These are phyloP conservation scores for Phacellophora camtschatica DNA, from an alignment of 30 jellyfish, hydroid and myxozoan species.

Conservation along the genomic window DNA sequence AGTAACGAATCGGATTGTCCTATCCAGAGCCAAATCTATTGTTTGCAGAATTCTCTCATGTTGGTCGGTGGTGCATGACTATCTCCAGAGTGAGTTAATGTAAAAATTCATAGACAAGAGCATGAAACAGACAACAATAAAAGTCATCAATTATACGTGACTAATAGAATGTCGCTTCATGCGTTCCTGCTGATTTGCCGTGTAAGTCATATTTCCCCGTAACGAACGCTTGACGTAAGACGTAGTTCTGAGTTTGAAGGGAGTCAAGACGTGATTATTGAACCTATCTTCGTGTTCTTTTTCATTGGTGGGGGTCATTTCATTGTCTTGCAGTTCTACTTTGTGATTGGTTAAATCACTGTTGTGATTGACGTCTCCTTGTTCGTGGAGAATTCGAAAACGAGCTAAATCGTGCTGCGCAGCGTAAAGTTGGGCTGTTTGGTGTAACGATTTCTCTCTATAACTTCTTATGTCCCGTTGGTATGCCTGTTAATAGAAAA, in stretches of 20 bases:
- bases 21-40: too few species aligned
- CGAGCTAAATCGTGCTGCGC: conserved; percentile 61
- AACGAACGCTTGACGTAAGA: neutral
- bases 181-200: neutral
- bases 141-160: conserved; percentile 6
- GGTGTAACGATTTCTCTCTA: conserved; percentile 60
- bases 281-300: conserved; percentile 6
- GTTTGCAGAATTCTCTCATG: too few species aligned
- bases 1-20: too few species aligned
- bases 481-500: conserved; percentile 27
- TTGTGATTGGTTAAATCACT: conserved; percentile 1
- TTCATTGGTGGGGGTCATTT: conserved; percentile 43
- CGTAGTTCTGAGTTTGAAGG: neutral
- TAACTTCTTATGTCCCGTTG: conserved; percentile 74
- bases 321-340: neutral
- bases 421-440: conserved; percentile 63
- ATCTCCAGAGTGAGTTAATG: neutral
- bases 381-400: conserved; percentile 1
- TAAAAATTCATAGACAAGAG: neutral
- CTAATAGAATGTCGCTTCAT: conserved; percentile 52
- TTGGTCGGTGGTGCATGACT: too few species aligned
- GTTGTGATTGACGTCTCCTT: conserved; percentile 48
- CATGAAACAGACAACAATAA: neutral
- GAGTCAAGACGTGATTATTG: conserved; percentile 8
- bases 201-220: neutral